phyloP scores from a whole-genome alignment of 2,888 invertebrate genomes.

The Metallyticus violacea region DNA sequence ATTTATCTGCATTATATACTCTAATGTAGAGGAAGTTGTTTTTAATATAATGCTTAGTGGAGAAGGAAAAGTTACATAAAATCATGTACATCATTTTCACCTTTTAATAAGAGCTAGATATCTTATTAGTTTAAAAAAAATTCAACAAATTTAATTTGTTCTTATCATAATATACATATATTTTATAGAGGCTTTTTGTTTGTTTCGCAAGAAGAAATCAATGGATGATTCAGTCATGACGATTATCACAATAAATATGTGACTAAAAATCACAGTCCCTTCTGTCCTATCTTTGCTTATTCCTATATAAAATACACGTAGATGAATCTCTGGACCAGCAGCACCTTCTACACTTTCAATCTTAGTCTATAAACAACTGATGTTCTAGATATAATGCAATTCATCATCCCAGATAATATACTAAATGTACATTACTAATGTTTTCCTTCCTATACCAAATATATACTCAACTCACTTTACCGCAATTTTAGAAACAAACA shows the following conservation, averaged over 20 bases:
- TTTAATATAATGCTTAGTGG: no score
- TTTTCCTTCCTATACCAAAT: background rate
- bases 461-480: background rate
- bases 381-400: background rate
- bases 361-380: background rate
- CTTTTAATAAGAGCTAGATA: background rate
- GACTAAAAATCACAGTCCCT: no score
- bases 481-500: background rate
- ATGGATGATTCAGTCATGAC: background rate
- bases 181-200: background rate
- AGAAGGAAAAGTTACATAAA: no score
- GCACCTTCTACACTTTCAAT: background rate
- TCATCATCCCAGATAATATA: no score
- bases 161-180: background rate
- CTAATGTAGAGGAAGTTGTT: background rate
- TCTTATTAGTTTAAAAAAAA: background rate
- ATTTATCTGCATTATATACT: background rate
- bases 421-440: no score
- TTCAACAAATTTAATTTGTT: background rate
- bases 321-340: background rate
- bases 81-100: background rate
- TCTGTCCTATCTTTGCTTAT: background rate
- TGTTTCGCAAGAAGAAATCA: background rate
- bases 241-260: background rate
- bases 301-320: background rate